Percentiles rank a stretch among this genome's conserved stretches.
These are phyloP conservation scores for Parazoanthus atlanticus DNA, from an alignment of 92 coral and sea anemone species.

Conservation along the genomic window DNA sequence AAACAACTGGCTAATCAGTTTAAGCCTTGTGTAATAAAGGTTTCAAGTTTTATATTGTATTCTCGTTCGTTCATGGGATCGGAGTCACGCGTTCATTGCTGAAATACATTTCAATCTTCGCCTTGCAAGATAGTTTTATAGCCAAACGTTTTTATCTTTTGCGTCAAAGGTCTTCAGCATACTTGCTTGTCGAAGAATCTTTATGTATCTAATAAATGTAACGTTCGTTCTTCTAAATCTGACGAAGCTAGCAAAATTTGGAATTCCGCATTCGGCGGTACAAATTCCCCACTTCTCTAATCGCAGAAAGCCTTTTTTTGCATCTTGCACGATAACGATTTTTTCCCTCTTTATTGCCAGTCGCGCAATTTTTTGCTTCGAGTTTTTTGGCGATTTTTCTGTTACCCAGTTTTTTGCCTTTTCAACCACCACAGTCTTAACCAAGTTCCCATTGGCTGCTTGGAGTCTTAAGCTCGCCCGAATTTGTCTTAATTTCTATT, in stretches of 20 bases:
- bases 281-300: not conserved
- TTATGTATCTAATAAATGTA: not conserved
- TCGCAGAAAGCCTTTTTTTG: not conserved
- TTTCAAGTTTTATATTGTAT: not conserved
- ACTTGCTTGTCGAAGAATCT: too few species aligned
- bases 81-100: not conserved
- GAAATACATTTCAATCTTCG: not conserved
- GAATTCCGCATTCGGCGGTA: not conserved
- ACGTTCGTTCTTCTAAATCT: too few species aligned
- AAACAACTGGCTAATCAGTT: not conserved
- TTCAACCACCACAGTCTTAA: not conserved
- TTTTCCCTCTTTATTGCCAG: not conserved
- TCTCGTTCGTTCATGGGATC: not conserved
- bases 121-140: not conserved
- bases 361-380: not conserved
- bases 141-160: not conserved
- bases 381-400: not conserved
- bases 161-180: not conserved
- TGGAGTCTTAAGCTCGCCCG: not conserved
- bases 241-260: not conserved
- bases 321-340: not conserved
- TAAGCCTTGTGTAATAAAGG: not conserved
- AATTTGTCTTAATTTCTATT: not conserved
- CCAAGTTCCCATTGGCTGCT: not conserved
- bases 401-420: not conserved